Percentiles rank a stretch among this genome's conserved stretches.
Conservation (phyloP, 2,797 vertebrate genomes). For the Myotis myotis region DNA sequence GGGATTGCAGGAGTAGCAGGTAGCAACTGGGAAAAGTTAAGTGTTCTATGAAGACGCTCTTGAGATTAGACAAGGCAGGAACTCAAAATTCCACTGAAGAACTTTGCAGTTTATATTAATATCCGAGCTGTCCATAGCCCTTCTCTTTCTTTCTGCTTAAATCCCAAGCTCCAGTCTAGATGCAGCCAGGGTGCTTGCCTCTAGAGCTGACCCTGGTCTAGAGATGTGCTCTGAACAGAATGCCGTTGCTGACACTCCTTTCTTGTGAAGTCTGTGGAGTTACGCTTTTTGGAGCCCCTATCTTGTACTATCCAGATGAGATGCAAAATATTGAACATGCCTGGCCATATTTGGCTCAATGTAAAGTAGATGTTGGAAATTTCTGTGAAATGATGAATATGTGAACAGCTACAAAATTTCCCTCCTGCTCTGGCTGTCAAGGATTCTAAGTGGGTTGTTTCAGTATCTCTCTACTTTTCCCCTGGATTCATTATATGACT, state of each 20-base stretch:
- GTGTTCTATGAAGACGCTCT: background rate
- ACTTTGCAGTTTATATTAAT: background rate
- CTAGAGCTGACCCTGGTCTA: background rate
- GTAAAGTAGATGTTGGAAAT: background rate
- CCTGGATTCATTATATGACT: background rate
- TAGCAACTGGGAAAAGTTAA: background rate
- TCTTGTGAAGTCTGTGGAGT: background rate
- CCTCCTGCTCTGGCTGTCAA: background rate
- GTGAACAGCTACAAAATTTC: background rate
- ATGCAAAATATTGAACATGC: background rate
- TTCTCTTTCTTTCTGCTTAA: background rate
- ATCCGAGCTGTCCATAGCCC: background rate
- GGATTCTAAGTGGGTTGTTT: background rate
- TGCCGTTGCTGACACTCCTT: background rate
- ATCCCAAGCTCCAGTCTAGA: background rate
- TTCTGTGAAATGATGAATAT: background rate
- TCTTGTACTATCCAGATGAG: background rate
- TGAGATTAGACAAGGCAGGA: conserved; percentile 18
- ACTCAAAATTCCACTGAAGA: background rate
- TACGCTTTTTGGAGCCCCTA: background rate
- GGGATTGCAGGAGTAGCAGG: background rate
- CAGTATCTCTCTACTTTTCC: background rate
- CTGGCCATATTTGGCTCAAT: background rate
- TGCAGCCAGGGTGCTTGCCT: accelerated
- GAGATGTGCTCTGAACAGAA: background rate